Evolutionary conservation across 2,888 invertebrate species (phyloP).

Genomic region (Mimas tiliae): DNA sequence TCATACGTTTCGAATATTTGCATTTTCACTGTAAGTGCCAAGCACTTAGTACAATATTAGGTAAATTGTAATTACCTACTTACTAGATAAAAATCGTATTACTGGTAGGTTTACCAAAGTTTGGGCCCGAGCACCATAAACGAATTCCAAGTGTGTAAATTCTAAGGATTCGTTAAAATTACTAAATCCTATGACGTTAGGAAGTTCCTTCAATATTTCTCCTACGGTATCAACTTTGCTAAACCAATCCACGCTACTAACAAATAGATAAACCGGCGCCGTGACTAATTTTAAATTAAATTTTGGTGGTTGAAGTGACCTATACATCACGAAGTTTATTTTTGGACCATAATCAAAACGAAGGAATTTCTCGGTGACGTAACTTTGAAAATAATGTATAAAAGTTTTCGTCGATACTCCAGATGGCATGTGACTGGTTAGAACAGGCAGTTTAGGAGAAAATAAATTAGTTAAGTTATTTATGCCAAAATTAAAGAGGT

Average conservation of each 20-base stretch:
- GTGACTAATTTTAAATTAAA: constrained; percentile 61
- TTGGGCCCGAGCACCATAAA: constrained; percentile 66
- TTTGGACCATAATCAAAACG: constrained; percentile 62
- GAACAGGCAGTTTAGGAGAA: constrained; percentile 56
- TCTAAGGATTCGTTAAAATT: constrained; percentile 58
- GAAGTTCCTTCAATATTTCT: constrained; percentile 52
- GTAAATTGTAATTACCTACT: too few species aligned
- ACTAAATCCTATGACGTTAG: constrained; percentile 54
- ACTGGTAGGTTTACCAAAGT: constrained; percentile 61
- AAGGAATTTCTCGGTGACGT: constrained; percentile 62
- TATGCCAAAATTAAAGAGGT: constrained; percentile 61
- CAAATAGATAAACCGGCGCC: constrained; percentile 60
- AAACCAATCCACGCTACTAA: constrained; percentile 70
- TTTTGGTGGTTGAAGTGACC: constrained; percentile 54
- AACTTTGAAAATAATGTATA: constrained; percentile 68
- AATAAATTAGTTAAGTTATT: constrained; percentile 58
- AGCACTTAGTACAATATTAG: constrained; percentile 2
- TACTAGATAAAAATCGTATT: constrained; percentile 47
- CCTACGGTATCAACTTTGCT: constrained; percentile 59
- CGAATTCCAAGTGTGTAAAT: constrained; percentile 72
- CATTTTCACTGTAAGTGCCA: background rate
- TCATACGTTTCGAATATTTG: background rate
- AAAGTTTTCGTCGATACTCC: constrained; percentile 67
- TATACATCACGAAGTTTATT: constrained; percentile 55
- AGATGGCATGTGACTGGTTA: constrained; percentile 69